phyloP scores from a whole-genome alignment of 2,113 vertebrate species.

The Nothobranchius furzeri region DNA sequence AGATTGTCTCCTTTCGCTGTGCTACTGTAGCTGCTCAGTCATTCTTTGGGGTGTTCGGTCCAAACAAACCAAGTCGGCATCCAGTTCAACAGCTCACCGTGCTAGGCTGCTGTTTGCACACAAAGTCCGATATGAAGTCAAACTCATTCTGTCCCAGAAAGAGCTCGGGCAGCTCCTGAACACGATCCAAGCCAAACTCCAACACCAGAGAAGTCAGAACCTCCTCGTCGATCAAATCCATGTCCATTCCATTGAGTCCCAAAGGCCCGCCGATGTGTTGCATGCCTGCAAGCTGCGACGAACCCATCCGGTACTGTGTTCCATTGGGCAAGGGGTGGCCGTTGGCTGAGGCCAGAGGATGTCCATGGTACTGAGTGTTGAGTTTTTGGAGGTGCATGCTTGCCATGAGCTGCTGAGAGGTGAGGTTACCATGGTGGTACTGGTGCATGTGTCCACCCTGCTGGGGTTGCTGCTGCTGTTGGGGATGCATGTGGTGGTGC shows the following conservation, averaged over 20 bases:
- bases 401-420: constrained; percentile 87
- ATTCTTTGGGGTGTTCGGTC: constrained; percentile 54
- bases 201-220: constrained; percentile 92
- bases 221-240: constrained; percentile 94
- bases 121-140: constrained; percentile 95
- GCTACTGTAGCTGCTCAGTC: constrained; percentile 56
- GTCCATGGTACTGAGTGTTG: constrained; percentile 88
- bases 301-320: constrained; percentile 80
- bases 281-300: constrained; percentile 79
- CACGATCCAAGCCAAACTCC: constrained; percentile 92
- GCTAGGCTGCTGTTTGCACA: constrained; percentile 91
- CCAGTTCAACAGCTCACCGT: constrained; percentile 91
- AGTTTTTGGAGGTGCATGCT: constrained; percentile 93
- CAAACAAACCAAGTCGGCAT: constrained; percentile 15
- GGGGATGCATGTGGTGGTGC: constrained; percentile 69
- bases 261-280: constrained; percentile 82
- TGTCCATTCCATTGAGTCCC: constrained; percentile 87
- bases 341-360: constrained; percentile 73
- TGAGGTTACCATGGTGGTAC: constrained; percentile 82
- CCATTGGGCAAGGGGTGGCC: constrained; percentile 76
- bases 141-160: constrained; percentile 97
- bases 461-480: constrained; percentile 60
- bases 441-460: constrained; percentile 78
- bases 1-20: constrained; percentile 70
- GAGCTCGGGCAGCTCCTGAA: constrained; percentile 95